A percentile compares a stretch with the other conserved stretches of the same genome.
Evolutionary conservation across 2,797 vertebrate genomes (phyloP).

Genomic region (Macroramphosus scolopax): DNA sequence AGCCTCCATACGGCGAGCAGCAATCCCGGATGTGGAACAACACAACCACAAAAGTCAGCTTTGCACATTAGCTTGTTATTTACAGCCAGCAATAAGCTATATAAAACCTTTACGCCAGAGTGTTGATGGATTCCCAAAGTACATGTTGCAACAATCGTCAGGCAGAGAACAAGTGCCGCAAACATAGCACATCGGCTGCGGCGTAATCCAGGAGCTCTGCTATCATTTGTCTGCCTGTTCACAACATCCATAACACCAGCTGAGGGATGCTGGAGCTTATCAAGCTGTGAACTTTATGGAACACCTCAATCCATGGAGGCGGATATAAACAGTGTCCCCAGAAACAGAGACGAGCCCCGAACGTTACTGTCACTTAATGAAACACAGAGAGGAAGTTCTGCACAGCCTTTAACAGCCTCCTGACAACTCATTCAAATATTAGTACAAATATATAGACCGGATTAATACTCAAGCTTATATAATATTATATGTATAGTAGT

Average conservation of each 20-base stretch:
- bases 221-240: slow-evolving; percentile 49
- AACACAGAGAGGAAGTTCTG: no score
- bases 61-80: slow-evolving; percentile 58
- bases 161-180: slow-evolving; percentile 41
- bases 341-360: slow-evolving; percentile 67
- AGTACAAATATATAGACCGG: slow-evolving; percentile 17
- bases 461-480: slow-evolving; percentile 1
- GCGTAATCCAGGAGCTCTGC: slow-evolving; percentile 51
- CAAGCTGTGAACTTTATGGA: slow-evolving; percentile 62
- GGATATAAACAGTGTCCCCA: slow-evolving; percentile 48
- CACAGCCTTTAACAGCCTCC: slow-evolving; percentile 22
- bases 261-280: slow-evolving; percentile 52
- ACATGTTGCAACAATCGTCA: slow-evolving; percentile 56
- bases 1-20: slow-evolving; percentile 15
- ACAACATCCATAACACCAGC: slow-evolving; percentile 54
- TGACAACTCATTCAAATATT: slow-evolving; percentile 18
- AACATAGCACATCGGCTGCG: slow-evolving; percentile 53
- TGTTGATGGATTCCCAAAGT: slow-evolving; percentile 60
- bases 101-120: slow-evolving; percentile 43
- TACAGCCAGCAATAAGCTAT: slow-evolving; percentile 54
- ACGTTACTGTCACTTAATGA: slow-evolving; percentile 52
- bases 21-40: slow-evolving; percentile 36
- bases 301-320: slow-evolving; percentile 60
- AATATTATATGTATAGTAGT: no score
- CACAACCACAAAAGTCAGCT: slow-evolving; percentile 54